phyloP scores from a whole-genome alignment of 2,797 vertebrate genomes.

The Rhinella marina region DNA sequence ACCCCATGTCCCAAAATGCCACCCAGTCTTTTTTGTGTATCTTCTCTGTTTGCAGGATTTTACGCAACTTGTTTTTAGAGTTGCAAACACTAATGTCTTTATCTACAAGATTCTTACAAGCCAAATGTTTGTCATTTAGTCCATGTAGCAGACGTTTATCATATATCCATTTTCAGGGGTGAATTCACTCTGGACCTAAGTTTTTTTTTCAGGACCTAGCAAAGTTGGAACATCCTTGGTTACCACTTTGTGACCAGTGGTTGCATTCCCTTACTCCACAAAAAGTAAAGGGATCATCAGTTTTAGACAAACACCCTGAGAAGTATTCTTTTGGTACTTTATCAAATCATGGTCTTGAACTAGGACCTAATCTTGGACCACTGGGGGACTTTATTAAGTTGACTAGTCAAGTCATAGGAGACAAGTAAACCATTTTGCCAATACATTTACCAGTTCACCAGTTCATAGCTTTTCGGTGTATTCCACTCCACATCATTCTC shows the following conservation, averaged over 20 bases:
- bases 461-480: neutral
- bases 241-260: neutral
- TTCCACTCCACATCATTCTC: neutral
- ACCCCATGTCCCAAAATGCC: conserved; percentile 15
- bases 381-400: too few relatives aligned
- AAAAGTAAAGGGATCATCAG: neutral
- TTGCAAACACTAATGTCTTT: neutral
- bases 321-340: too few relatives aligned
- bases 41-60: conserved; percentile 12
- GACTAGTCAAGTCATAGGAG: too few relatives aligned
- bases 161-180: neutral
- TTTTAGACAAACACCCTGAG: neutral
- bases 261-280: neutral
- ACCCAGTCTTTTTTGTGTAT: conserved; percentile 17
- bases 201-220: neutral
- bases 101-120: neutral
- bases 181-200: neutral
- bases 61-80: neutral
- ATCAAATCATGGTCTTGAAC: too few relatives aligned
- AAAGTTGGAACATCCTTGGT: neutral
- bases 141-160: neutral
- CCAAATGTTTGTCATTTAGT: neutral
- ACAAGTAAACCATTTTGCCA: too few relatives aligned
- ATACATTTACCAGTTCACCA: too few relatives aligned
- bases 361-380: too few relatives aligned